Evolutionary conservation across 92 coral and sea anemone species (phyloP), one percentile per base, ranked within the genome.

Genomic region (Palythoa caribaeorum): DNA sequence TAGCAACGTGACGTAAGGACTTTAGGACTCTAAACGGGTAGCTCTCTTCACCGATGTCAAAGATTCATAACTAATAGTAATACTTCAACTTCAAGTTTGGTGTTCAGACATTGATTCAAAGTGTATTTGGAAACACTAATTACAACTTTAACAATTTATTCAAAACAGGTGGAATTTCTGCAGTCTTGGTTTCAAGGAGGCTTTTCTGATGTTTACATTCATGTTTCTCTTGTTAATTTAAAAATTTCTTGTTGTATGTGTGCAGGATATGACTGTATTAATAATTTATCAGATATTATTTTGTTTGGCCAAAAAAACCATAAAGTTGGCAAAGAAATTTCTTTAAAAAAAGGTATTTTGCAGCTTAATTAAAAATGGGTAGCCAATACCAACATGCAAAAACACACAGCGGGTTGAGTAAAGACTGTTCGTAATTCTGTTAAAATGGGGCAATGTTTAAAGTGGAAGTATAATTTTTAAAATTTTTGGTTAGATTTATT

Each of bases 1-100:
- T 65, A 54, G 73, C 87, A 63, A 65, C 68, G 77, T 71, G 88
- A 71, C 79, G 79, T 84, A 84, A 84, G 35, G 68, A 84, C 79
- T 84, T 84, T 57, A 84, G 88, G 88, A 44, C 87, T 83, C 87
- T 66, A 66, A n/a, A n/a, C n/a, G 65, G 65, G 19, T 59, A 9
- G 65, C 19, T 59, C 19, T 17, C 65, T 59, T 59, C 28, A 28
- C 28, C 28, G 28, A 28, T 28, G 13, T 8, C 65, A 13, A 59
- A 10, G 5, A 59, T 59, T 59, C 65, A 10, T 59, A 59, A 59
- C 3, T 14, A 11, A 14, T 13, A 59, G 19, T 17, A 4, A 59
- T 9, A 59, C 17, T 59, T 59, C 3, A 14, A 14, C 17, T 14
- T 17, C 17, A 13, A 59, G 5, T 59, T 59, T 14, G 65, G 65